These are phyloP conservation scores for Rhinoptilus africanus DNA, from an alignment of 2,113 vertebrate species.

Conservation along the genomic window DNA sequence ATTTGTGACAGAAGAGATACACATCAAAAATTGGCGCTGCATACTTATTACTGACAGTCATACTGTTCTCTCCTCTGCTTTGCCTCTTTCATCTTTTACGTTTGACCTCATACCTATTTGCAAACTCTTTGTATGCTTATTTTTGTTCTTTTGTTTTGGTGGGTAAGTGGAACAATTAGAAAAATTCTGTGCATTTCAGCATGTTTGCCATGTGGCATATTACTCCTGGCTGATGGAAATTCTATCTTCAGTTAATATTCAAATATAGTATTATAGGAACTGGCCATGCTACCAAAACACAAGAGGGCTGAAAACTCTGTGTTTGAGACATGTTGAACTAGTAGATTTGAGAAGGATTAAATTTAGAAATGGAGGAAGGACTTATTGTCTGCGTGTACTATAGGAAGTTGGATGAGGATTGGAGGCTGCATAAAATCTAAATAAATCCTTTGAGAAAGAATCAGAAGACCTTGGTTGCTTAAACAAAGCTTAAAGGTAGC, in stretches of 20 bases:
- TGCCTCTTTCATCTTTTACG: background rate
- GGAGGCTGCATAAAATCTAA: slow-evolving; percentile 16
- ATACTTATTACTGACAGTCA: background rate
- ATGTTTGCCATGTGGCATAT: background rate
- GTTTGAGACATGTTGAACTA: background rate
- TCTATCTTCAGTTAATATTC: background rate
- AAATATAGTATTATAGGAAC: background rate
- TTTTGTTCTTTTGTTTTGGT: background rate
- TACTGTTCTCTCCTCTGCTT: background rate
- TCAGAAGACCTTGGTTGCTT: slow-evolving; percentile 16
- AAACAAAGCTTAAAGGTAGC: slow-evolving; percentile 38
- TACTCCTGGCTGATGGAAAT: background rate
- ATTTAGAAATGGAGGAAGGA: slow-evolving; percentile 45
- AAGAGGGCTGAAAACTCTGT: background rate
- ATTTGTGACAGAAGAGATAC: background rate
- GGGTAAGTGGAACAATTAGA: background rate
- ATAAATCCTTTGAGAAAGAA: slow-evolving; percentile 32
- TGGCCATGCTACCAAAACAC: background rate
- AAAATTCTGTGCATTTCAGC: background rate
- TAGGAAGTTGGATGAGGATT: slow-evolving; percentile 3
- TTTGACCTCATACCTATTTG: background rate
- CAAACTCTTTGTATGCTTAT: background rate
- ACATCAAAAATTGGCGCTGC: background rate
- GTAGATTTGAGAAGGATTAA: slow-evolving; percentile 16
- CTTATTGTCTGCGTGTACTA: background rate